Base-by-base conservation (phyloP, 2,797 vertebrate species). In the Gallinago stenura region DNA sequence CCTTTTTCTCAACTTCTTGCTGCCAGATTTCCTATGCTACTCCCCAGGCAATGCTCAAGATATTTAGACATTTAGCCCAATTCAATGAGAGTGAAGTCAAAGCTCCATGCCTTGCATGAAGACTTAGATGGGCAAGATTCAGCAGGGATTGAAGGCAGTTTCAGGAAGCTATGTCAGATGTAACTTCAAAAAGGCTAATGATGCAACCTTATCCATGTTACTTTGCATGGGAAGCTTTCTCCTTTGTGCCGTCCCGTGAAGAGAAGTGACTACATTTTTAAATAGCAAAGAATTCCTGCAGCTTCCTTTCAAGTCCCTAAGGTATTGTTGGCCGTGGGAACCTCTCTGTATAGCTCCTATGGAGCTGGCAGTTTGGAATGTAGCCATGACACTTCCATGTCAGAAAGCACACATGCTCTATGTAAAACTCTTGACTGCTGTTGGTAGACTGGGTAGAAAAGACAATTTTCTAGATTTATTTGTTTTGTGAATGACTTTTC, bases 21-120 rank as follows among this genome's bases (percentile, higher is more conserved):
- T 94, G 78, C n/a, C 70, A 95, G 76, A 50, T 57, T 96, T 94
- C 70, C 54, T 86, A 78, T 93, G 66, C 56, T 90, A 31, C 81
- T 90, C 45, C 72, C 89, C 37, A 54, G 81, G 72, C 39, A 89
- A 54, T 8, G 6, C 70, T 94, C 51, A 73, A 73, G 94, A 71
- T 24, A 37, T 80, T 73, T 79, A 73, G 37, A 46, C 26, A 6
- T 43, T 70, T 88, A 90, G 33, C 57, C n/a, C 15, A 64, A 51
- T 60, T 81, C 76, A 82, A 66, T 60, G 30, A 70, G 65, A 87
- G 35, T 73, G 56, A 90, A 56, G 66, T 86, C 28, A 39, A 80
- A 80, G 83, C 48, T 89, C 43, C 1, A 0, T 89, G 48, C 73
- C 54, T 75, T 56, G 58, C 39, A 28, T 8, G 26, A 62, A 86